Base-by-base conservation (phyloP, 1,140 invertebrate genomes). In the Hesperophylax magnus region DNA sequence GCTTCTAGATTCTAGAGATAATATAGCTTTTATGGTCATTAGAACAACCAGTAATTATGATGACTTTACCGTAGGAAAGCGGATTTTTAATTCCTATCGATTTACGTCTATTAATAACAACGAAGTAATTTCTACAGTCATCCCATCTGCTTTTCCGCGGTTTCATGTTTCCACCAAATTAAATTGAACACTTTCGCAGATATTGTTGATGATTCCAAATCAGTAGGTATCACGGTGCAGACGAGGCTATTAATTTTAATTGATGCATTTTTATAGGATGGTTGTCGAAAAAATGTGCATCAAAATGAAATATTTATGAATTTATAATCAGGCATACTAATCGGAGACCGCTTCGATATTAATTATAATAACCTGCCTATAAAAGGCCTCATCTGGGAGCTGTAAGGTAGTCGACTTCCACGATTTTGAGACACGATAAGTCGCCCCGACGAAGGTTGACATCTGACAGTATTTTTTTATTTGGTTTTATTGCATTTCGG, bases 321-420 rank as follows among this genome's bases (percentile, higher is more conserved):
- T 58, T 58, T 58, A 58, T 58, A 58, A 58, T 58, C 56, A n/a
- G n/a, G 5, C 56, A 58, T 58, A 58, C 56, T 58, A 58, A 58
- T 58, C 56, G 56, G 20, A 58, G 56, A 58, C 56, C 56, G 56
- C 56, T 58, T 6, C 56, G 56, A 58, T 58, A 47, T 47, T 47
- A 58, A 58, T 58, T 58, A 58, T 58, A 58, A 58, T 58, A 58
- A 58, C 56, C 56, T 18, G 56, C n/a, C 56, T 58, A 58, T 58
- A 58, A 58, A 56, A 58, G 56, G n/a, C 56, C 20, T 58, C 56
- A 58, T 58, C 56, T 58, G n/a, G 20, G 39, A 47, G 39, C n/a
- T 58, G 20, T 20, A 58, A 58, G 56, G 56, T 58, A 58, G 56
- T 58, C 56, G 56, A 8, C 56, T 58, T 58, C 56, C 56, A 6